Conservation (phyloP, 2,113 vertebrate genomes). For the Nothoprocta pentlandii region DNA sequence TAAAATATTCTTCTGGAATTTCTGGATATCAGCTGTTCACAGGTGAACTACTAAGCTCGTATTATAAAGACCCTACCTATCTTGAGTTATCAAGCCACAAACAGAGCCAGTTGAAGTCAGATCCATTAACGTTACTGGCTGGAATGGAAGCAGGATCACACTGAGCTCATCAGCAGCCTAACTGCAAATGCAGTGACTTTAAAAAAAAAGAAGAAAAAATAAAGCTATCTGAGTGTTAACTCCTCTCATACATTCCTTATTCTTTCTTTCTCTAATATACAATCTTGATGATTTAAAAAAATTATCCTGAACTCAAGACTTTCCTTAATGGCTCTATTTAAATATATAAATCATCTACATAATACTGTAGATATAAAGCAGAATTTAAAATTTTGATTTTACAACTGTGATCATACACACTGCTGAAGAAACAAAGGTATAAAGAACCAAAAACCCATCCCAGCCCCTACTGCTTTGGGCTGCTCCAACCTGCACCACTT, state of each 20-base stretch:
- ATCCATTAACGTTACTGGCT: neutral
- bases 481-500: neutral
- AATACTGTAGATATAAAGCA: neutral
- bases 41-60: neutral
- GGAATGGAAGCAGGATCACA: neutral
- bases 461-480: neutral
- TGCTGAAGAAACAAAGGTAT: neutral
- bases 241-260: neutral
- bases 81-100: neutral
- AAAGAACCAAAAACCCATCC: neutral
- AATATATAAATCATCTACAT: neutral
- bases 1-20: neutral
- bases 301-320: neutral
- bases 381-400: neutral
- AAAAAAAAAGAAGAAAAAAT: neutral
- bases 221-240: neutral
- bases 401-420: neutral
- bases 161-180: neutral
- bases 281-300: neutral
- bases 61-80: neutral
- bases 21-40: neutral
- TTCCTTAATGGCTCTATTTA: neutral
- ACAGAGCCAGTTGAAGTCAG: neutral
- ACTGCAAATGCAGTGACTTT: neutral
- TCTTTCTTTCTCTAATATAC: rapidly evolving